These are phyloP conservation scores for Neodiprion lecontei DNA, from an alignment of 1,140 invertebrate genomes.

Conservation along the genomic window DNA sequence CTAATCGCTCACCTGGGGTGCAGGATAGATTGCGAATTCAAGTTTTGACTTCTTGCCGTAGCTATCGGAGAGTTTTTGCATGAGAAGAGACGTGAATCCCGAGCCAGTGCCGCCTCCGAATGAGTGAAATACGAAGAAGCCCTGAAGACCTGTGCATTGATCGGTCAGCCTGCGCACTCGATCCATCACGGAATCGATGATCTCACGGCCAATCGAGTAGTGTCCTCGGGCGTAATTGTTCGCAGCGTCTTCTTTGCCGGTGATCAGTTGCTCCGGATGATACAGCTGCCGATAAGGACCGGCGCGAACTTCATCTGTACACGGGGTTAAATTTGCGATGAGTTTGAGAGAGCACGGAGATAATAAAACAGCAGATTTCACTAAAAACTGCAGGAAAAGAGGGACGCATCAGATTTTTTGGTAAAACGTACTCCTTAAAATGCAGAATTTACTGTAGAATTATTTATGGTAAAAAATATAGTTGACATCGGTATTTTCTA, in stretches of 20 bases:
- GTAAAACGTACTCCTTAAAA: too few relatives aligned
- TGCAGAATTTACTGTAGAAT: too few relatives aligned
- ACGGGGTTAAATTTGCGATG: neutral
- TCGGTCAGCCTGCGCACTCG: slow-evolving; percentile 36
- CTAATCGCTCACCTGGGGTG: slow-evolving; percentile 67
- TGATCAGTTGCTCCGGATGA: slow-evolving; percentile 70
- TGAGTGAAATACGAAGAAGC: slow-evolving; percentile 82
- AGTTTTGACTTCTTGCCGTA: slow-evolving; percentile 79
- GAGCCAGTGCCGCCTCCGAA: slow-evolving; percentile 86
- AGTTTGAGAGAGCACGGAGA: too few relatives aligned
- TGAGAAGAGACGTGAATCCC: slow-evolving; percentile 77
- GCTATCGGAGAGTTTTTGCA: slow-evolving; percentile 76
- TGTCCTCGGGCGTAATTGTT: slow-evolving; percentile 75
- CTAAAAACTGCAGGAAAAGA: too few relatives aligned
- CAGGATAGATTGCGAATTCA: slow-evolving; percentile 81
- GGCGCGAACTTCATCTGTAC: slow-evolving; percentile 65
- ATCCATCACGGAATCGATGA: slow-evolving; percentile 20
- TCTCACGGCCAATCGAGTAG: slow-evolving; percentile 67
- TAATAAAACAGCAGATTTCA: too few relatives aligned
- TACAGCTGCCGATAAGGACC: slow-evolving; percentile 68
- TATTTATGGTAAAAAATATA: too few relatives aligned
- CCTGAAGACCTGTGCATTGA: slow-evolving; percentile 66
- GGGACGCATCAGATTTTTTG: too few relatives aligned
- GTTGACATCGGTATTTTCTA: too few relatives aligned
- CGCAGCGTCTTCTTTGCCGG: slow-evolving; percentile 72